Conservation (phyloP, 2,113 vertebrate genomes). For the Tetrax tetrax region DNA sequence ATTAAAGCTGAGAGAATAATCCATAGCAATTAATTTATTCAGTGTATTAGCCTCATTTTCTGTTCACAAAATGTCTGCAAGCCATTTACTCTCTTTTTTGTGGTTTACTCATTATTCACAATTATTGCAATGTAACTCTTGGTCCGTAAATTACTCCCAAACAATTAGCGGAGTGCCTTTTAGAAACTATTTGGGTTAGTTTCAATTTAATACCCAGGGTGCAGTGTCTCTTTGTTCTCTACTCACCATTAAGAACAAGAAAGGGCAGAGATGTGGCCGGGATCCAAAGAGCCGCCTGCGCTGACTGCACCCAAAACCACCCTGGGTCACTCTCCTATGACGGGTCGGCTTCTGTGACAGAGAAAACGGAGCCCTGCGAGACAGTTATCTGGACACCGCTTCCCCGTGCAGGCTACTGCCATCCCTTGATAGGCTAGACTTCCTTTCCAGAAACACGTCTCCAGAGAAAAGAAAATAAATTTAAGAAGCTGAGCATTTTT, state of each 20-base stretch:
- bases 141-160: background rate
- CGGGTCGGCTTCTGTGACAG: fast-evolving
- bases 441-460: background rate
- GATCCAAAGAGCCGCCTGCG: fast-evolving
- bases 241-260: background rate
- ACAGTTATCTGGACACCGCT: fast-evolving
- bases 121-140: background rate
- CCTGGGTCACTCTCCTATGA: fast-evolving
- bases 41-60: conserved; percentile 49
- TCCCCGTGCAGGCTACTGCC: fast-evolving
- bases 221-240: background rate
- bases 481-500: background rate
- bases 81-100: background rate
- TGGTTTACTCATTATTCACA: conserved; percentile 36
- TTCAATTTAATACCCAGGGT: background rate
- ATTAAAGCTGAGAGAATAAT: conserved; percentile 47
- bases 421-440: fast-evolving
- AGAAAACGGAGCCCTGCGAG: fast-evolving
- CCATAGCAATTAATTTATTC: conserved; percentile 59
- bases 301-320: fast-evolving
- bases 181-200: background rate
- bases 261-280: background rate
- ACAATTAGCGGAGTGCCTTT: background rate
- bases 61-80: conserved; percentile 42
- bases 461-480: background rate